These are phyloP conservation scores for Bradypodion pumilum DNA, from an alignment of 2,797 vertebrate species.

Conservation along the genomic window DNA sequence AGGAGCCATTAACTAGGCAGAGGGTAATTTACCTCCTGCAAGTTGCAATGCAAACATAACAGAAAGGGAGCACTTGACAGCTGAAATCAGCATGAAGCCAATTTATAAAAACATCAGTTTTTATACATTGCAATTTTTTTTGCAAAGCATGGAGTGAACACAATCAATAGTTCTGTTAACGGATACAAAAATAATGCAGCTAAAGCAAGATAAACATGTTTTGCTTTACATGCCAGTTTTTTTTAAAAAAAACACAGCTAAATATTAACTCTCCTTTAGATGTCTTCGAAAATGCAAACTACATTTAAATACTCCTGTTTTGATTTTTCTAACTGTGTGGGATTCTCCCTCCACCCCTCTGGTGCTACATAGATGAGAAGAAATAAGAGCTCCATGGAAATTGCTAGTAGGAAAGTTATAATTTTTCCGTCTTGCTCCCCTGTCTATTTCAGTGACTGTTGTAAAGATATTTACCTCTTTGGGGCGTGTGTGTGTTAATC, in stretches of 20 bases:
- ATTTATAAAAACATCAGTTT: background rate
- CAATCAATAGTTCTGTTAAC: background rate
- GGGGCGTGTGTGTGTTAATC: too few species aligned
- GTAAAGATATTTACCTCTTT: too few species aligned
- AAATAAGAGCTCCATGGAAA: conserved; percentile 25
- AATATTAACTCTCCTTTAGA: background rate
- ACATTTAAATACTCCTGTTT: conserved; percentile 9
- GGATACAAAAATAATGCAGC: background rate
- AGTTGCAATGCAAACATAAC: background rate
- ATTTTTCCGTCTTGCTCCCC: conserved; percentile 1
- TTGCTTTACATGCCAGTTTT: background rate
- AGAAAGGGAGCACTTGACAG: background rate
- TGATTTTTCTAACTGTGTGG: background rate
- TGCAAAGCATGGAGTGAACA: background rate
- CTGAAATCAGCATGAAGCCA: background rate
- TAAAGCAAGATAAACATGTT: background rate
- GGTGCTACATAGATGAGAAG: conserved; percentile 1
- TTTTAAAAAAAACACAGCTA: background rate
- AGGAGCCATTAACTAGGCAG: background rate
- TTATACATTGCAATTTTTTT: background rate
- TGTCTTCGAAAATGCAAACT: conserved; percentile 30
- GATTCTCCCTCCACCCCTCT: background rate
- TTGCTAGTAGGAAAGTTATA: background rate
- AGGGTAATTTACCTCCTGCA: background rate
- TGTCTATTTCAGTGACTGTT: background rate